Conservation (phyloP, 2,888 invertebrate species). For the Lochmaea crataegi region DNA sequence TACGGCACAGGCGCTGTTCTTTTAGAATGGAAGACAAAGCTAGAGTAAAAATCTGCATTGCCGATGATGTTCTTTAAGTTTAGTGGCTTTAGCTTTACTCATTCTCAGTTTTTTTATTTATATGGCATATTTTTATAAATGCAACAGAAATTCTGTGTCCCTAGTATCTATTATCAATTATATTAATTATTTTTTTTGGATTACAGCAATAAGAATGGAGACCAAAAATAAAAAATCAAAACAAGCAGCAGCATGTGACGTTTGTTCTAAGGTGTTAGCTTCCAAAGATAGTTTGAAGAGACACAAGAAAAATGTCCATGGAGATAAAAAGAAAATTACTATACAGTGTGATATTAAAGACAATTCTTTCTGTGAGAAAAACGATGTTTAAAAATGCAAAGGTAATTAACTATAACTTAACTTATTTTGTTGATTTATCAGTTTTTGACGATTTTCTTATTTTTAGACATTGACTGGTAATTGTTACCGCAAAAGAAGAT, state of each 20-base stretch:
- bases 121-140: no score
- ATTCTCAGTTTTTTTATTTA: no score
- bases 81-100: no score
- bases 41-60: no score
- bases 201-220: background rate
- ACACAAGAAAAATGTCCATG: slow-evolving; percentile 66
- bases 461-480: slow-evolving; percentile 36
- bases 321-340: slow-evolving; percentile 69
- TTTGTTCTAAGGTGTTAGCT: slow-evolving; percentile 59
- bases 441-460: background rate
- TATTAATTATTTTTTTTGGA: no score
- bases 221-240: slow-evolving; percentile 22
- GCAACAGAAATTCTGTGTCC: no score
- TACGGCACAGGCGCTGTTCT: no score
- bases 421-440: background rate
- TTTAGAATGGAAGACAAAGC: no score
- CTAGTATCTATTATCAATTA: background rate
- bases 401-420: background rate
- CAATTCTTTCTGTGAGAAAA: background rate
- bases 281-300: slow-evolving; percentile 59
- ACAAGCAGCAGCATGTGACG: slow-evolving; percentile 55
- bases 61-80: no score
- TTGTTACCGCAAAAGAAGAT: slow-evolving; percentile 24
- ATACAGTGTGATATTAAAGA: background rate
- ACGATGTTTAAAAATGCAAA: background rate